These are phyloP conservation scores for Sycophila texana DNA, from an alignment of 2,888 invertebrate species.

Conservation along the genomic window DNA sequence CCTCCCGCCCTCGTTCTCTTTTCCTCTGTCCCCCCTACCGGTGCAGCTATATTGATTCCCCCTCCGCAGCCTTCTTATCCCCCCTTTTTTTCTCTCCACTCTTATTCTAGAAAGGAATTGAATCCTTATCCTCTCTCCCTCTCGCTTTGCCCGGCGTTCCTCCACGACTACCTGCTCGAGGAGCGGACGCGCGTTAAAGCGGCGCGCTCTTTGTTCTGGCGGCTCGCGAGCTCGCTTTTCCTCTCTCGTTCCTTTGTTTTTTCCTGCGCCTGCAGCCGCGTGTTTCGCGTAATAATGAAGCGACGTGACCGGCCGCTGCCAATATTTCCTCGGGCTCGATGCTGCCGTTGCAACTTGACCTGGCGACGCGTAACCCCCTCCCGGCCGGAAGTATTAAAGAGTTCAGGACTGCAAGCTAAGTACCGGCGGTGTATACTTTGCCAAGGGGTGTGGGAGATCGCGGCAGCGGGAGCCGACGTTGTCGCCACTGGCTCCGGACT, in stretches of 20 bases:
- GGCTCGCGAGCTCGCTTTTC: not conserved
- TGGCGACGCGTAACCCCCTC: not conserved
- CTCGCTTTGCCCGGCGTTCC: conserved; percentile 51
- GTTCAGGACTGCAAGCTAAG: conserved; percentile 26
- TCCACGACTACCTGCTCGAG: conserved; percentile 11
- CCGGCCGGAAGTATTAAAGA: conserved; percentile 35
- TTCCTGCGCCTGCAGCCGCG: conserved; percentile 36
- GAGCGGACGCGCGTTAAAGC: conserved; percentile 24
- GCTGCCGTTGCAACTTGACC: not conserved
- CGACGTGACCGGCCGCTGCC: conserved; percentile 43
- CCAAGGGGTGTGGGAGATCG: no score
- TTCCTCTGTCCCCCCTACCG: conserved; percentile 38
- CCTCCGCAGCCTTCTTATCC: conserved; percentile 49
- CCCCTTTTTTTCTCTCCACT: conserved; percentile 26
- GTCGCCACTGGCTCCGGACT: not conserved
- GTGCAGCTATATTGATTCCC: conserved; percentile 69
- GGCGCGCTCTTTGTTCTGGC: conserved; percentile 28
- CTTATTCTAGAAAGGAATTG: conserved; percentile 68
- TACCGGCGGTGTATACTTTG: not conserved
- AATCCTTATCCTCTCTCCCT: conserved; percentile 67
- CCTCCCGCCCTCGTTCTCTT: not conserved
- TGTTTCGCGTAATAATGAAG: conserved; percentile 41
- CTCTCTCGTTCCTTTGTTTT: conserved; percentile 42
- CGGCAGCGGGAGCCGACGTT: no score
- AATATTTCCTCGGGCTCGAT: conserved; percentile 9